Evolutionary conservation across 2,797 vertebrate genomes (phyloP).

Genomic region (Babyrousa celebensis): DNA sequence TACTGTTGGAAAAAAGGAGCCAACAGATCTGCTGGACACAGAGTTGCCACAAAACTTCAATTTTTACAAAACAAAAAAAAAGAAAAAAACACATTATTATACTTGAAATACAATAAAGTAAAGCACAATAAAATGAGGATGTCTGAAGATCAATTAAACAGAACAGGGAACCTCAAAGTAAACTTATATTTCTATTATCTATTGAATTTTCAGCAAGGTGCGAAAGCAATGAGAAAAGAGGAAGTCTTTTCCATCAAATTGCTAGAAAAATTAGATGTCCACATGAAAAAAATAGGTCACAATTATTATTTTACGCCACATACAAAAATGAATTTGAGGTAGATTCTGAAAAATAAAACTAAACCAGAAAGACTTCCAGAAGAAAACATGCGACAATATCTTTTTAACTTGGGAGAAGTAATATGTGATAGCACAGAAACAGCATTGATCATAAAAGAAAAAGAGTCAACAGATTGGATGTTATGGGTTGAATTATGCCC

Average conservation of each 20-base stretch:
- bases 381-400: not conserved
- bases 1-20: not conserved
- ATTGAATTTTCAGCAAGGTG: not conserved
- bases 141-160: not conserved
- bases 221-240: not conserved
- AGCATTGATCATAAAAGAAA: not conserved
- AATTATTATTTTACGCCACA: not conserved
- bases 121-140: not conserved
- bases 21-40: not conserved
- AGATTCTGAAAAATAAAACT: constrained; percentile 4
- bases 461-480: not conserved
- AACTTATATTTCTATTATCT: not conserved
- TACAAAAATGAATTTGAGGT: constrained; percentile 15
- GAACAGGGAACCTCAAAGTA: not conserved
- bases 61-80: not conserved
- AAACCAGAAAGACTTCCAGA: not conserved
- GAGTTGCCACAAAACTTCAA: not conserved
- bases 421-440: not conserved
- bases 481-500: not conserved
- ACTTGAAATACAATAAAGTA: not conserved
- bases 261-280: not conserved
- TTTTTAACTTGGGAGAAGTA: not conserved
- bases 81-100: not conserved
- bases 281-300: not conserved
- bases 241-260: not conserved